Percentiles rank a stretch among this genome's conserved stretches.
Conservation (phyloP, 2,113 vertebrate genomes). For the Bufo gargarizans region DNA sequence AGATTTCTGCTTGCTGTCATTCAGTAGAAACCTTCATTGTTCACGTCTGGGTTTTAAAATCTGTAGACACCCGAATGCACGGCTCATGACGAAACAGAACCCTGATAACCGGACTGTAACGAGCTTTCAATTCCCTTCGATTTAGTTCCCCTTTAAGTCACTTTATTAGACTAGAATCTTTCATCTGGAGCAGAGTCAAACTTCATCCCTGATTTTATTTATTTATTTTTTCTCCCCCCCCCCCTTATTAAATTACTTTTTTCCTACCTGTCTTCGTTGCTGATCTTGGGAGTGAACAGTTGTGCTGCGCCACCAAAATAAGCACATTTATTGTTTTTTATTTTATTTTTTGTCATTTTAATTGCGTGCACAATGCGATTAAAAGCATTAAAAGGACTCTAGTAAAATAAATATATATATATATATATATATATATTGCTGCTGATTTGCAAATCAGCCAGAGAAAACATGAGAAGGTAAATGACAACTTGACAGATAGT, state of each 20-base stretch:
- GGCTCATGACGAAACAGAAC: not conserved
- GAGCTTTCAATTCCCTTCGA: not conserved
- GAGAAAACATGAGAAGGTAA: not conserved
- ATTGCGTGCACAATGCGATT: not conserved
- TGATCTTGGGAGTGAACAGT: slow-evolving; percentile 2
- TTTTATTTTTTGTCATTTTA: not conserved
- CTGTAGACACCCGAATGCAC: not conserved
- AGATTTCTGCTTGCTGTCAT: not conserved
- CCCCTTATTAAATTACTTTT: not conserved
- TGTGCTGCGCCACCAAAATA: not conserved
- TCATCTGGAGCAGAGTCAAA: not conserved
- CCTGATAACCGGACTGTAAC: too few relatives aligned
- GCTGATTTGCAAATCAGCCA: not conserved
- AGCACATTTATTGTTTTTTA: not conserved
- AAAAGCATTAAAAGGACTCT: not conserved
- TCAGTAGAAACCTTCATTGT: not conserved
- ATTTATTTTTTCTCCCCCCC: too few relatives aligned
- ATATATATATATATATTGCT: not conserved
- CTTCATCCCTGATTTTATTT: slow-evolving; percentile 12
- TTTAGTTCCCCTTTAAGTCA: slow-evolving; percentile 42
- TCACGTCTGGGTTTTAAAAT: not conserved
- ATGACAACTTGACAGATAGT: not conserved
- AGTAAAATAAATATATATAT: not conserved
- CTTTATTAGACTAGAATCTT: slow-evolving; percentile 23
- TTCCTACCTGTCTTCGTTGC: slow-evolving; percentile 1